These are phyloP conservation scores for Dromiciops gliroides DNA, from an alignment of 2,113 vertebrate genomes.

Conservation along the genomic window DNA sequence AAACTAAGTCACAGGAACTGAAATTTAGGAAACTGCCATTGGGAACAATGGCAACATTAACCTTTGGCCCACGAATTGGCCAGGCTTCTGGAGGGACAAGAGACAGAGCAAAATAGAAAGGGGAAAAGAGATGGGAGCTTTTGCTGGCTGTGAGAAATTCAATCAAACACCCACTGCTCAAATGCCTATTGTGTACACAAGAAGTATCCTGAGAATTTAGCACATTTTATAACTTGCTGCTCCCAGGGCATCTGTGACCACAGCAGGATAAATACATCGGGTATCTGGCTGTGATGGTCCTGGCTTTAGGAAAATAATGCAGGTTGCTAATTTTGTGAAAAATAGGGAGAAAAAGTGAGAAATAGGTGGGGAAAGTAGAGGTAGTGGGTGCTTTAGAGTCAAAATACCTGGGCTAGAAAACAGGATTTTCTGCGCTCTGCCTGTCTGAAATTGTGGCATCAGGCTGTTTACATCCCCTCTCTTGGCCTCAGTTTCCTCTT, in stretches of 20 bases:
- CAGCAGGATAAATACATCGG: neutral
- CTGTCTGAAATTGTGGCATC: neutral
- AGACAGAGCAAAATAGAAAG: slow-evolving; percentile 11
- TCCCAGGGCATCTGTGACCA: neutral
- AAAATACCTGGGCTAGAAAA: neutral
- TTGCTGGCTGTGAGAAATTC: neutral
- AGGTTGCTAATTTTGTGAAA: slow-evolving; percentile 1
- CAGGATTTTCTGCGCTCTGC: neutral
- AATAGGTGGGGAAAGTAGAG: neutral
- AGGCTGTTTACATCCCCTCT: neutral
- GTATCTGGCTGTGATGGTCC: neutral
- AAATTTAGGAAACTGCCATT: neutral
- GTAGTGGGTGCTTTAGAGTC: neutral
- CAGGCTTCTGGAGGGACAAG: slow-evolving; percentile 12
- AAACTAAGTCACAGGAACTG: slow-evolving; percentile 3
- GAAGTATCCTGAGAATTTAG: neutral
- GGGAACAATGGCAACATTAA: slow-evolving; percentile 29
- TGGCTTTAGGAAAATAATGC: neutral
- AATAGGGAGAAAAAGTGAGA: neutral
- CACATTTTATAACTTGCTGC: neutral
- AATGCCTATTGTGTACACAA: neutral
- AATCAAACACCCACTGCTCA: neutral
- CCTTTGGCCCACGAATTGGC: slow-evolving; percentile 23
- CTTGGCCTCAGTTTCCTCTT: neutral
- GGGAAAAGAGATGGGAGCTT: slow-evolving; percentile 24